A percentile compares a stretch with the other conserved stretches of the same genome.
These are phyloP conservation scores for Parazoanthus darwini DNA, from an alignment of 92 coral and sea anemone species.

Conservation along the genomic window DNA sequence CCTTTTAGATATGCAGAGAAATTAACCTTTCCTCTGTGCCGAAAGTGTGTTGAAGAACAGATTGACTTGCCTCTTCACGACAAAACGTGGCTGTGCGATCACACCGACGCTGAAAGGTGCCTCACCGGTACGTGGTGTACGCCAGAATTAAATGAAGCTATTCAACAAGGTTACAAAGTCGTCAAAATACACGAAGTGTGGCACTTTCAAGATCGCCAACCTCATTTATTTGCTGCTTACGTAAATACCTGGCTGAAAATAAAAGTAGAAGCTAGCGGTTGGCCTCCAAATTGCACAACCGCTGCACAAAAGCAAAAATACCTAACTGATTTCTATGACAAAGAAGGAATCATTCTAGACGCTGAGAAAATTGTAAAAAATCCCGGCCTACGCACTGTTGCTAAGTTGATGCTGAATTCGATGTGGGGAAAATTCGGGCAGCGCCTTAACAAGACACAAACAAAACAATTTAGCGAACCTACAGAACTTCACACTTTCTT, in stretches of 20 bases:
- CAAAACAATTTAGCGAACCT: background rate
- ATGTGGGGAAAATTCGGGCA: background rate
- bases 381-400: background rate
- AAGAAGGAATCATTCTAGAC: too few relatives aligned
- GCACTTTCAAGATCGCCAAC: background rate
- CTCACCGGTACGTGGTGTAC: background rate
- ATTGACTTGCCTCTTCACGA: too few relatives aligned
- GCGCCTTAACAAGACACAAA: background rate
- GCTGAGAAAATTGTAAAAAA: background rate
- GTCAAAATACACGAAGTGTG: background rate
- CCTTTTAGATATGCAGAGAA: background rate
- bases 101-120: background rate
- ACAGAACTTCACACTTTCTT: background rate
- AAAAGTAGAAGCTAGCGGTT: background rate
- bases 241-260: background rate
- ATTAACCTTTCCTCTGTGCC: background rate
- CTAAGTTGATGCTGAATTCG: slow-evolving; percentile 11
- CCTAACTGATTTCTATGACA: background rate
- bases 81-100: background rate
- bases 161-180: background rate
- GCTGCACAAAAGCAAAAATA: background rate
- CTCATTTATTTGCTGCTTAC: background rate
- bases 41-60: background rate
- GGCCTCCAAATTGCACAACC: background rate
- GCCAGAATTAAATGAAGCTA: background rate